These are phyloP conservation scores for Psilopsiagon aymara DNA, from an alignment of 2,113 vertebrate genomes.

Conservation along the genomic window DNA sequence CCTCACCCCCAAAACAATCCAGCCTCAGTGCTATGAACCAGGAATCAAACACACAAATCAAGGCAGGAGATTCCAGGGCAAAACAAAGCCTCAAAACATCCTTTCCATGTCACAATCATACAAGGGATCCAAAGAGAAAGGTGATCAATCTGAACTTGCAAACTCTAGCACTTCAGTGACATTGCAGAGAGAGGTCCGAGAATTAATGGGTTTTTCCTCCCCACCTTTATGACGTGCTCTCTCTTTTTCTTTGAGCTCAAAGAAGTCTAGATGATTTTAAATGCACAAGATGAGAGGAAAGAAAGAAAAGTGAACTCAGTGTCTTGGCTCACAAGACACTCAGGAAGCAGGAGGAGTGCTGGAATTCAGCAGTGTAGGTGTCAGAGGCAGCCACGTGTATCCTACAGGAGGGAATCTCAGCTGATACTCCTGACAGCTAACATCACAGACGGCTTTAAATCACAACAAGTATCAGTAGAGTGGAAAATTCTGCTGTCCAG, in stretches of 20 bases:
- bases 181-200: not conserved
- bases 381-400: not conserved
- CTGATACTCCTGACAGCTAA: not conserved
- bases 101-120: not conserved
- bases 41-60: not conserved
- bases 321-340: too few relatives aligned
- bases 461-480: not conserved
- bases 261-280: not conserved
- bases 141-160: not conserved
- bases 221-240: not conserved
- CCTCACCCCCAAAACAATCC: not conserved
- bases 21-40: not conserved
- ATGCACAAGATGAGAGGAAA: not conserved
- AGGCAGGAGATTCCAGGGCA: not conserved
- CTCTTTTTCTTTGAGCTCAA: not conserved
- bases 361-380: not conserved
- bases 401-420: not conserved
- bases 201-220: rapidly evolving
- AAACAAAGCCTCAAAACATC: not conserved
- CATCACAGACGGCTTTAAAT: not conserved
- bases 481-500: not conserved
- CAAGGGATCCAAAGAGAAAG: not conserved
- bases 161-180: not conserved
- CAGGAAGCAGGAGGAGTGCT: rapidly evolving
- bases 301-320: not conserved